Evolutionary conservation across 2,888 invertebrate genomes (phyloP), one percentile per base, ranked within the genome.

Genomic region (Campopleginae sp.): DNA sequence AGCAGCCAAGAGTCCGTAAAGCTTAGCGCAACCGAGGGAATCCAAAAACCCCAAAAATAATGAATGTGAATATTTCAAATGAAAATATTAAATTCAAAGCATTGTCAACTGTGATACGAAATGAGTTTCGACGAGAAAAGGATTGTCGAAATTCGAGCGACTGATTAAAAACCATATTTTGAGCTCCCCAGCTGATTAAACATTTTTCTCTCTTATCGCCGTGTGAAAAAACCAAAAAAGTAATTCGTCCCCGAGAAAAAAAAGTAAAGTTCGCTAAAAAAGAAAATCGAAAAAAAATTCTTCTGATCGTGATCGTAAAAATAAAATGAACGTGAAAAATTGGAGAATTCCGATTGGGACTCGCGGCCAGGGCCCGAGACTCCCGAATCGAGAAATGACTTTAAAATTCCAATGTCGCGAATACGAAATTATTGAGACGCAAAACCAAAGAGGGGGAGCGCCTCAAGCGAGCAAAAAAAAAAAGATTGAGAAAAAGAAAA

Each of bases 371-470:
- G n/a, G 8, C 38, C 14, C 19, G 27, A 46, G 27, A 46, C 10
- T 63, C 61, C 1, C 44, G 61, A 75, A 65, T 65, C 46, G 12
- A 46, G 42, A 7, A 74, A 63, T 48, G 46, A 33, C 63, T 48
- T 46, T 65, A 48, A 48, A 27, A 75, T 75, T 75, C 63, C 31
- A 46, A 75, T 46, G 33, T 27, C 33, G 31, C 33, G 63, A 75
- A 75, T 63, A 63, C 31, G 31, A 63, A 63, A 63, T 75, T 23
- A 44, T 75, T 33, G 61, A 75, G 61, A 61, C 17, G 74, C 7
- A 8, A n/a, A 27, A 17, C 19, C 27, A 61, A 33, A 71, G 19
- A 51, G 31, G 19, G n/a, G 46, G 48, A 8, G n/a, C 23, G 58
- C 27, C n/a, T n/a, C n/a, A n/a, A n/a, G n/a, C 58, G 23, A 38